phyloP scores from a whole-genome alignment of 2,888 invertebrate genomes.

The Chaitophorus viminalis region DNA sequence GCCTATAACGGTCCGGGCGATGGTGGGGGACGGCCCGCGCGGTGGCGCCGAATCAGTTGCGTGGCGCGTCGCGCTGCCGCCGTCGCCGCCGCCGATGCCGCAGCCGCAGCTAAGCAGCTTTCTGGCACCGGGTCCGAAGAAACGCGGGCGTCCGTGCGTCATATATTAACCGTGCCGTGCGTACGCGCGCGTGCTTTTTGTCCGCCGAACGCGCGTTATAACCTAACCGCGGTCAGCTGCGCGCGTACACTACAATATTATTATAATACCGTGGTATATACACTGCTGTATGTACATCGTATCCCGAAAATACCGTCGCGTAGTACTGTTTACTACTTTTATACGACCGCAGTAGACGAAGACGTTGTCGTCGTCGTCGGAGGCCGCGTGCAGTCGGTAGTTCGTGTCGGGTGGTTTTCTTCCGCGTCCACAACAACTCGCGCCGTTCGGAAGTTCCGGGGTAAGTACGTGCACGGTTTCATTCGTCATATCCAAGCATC shows the following conservation, averaged over 20 bases:
- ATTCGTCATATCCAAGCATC: no score
- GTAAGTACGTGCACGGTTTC: neutral
- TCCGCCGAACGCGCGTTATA: neutral
- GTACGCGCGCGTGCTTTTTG: neutral
- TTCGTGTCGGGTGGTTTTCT: neutral
- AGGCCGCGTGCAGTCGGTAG: neutral
- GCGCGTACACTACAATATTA: neutral
- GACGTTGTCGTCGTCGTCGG: neutral
- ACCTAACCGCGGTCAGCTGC: neutral
- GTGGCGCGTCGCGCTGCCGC: neutral
- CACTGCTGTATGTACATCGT: no score
- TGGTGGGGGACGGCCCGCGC: neutral
- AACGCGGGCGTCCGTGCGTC: conserved; percentile 19
- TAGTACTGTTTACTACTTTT: no score
- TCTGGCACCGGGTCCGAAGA: conserved; percentile 52
- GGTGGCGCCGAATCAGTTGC: conserved; percentile 7
- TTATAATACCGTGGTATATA: neutral
- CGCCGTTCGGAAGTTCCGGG: neutral
- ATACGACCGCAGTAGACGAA: neutral
- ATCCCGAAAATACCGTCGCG: no score
- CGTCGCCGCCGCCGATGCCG: conserved; percentile 1
- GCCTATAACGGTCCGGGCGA: neutral
- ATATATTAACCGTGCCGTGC: neutral
- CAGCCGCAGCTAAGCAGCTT: conserved; percentile 22
- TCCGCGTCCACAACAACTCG: neutral